Evolutionary conservation across 2,113 vertebrate species (phyloP), one percentile per base, ranked within the genome.

Genomic region (Oryzias javanicus): DNA sequence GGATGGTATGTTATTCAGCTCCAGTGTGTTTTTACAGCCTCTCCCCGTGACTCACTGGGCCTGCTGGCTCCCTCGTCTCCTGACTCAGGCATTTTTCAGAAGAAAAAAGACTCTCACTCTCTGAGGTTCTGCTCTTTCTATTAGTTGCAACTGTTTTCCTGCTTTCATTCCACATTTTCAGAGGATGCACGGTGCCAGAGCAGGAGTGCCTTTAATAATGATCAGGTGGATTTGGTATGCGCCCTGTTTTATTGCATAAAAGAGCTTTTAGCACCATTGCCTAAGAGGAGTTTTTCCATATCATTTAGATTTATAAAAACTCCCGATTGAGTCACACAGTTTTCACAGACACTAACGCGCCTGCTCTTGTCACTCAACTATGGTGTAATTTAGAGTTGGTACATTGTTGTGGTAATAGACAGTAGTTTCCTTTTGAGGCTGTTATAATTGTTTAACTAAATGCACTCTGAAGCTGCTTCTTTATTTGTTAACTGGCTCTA

Each of bases 21-120:
- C 59, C 66, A 51, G 64, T 66, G 59, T 74, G 71, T 80, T 86
- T 85, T 86, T 69, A 64, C 78, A 67, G 76, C 84, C 78, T 88
- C 79, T 81, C 81, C 72, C 71, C 70, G 70, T 90, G 85, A 88
- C 81, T 90, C 85, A 87, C 48, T 72, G 70, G 74, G 58, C 54
- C 78, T 80, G 76, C 81, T 83, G 77, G 58, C 78, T 76, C 64
- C 73, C 62, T 65, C 53, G 29, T 65, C 78, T 86, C 86, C 86
- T 88, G 85, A 89, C 75, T 88, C 78, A 83, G 77, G 65, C 81
- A 84, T 86, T 86, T 85, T 88, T 71, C 78, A 67, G 66, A 80
- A 85, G 70, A 83, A 86, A 80, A 80, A 73, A 64, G 74, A 84
- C 72, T 81, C 73, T 81, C 48, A 82, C 72, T 67, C 76, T 12